phyloP scores from a whole-genome alignment of 2,888 invertebrate genomes.

The Pammene fasciana region DNA sequence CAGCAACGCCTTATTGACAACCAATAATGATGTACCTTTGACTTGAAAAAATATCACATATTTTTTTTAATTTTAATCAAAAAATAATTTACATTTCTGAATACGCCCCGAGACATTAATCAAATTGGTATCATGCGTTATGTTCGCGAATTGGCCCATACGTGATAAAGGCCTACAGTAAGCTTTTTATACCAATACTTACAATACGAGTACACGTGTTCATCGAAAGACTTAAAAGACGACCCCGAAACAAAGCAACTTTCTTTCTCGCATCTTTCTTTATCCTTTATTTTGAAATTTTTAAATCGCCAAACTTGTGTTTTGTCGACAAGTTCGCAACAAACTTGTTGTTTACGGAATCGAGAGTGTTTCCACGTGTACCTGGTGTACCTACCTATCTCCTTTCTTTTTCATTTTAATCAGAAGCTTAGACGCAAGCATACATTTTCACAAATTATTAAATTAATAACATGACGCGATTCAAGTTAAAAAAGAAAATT shows the following conservation, averaged over 20 bases:
- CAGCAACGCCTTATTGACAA: too few species aligned
- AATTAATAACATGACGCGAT: too few species aligned
- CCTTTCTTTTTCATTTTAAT: too few species aligned
- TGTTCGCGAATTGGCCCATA: neutral
- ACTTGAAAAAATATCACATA: too few species aligned
- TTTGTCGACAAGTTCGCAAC: neutral
- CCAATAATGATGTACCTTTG: too few species aligned
- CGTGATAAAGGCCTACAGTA: neutral
- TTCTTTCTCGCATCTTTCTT: slow-evolving; percentile 2
- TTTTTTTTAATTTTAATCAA: too few species aligned
- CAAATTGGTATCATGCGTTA: neutral
- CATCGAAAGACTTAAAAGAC: slow-evolving; percentile 1
- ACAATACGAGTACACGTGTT: neutral
- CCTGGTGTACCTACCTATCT: too few species aligned
- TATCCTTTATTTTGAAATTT: neutral
- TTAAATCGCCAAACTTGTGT: neutral
- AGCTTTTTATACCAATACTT: neutral
- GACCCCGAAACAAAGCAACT: neutral
- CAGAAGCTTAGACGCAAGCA: too few species aligned
- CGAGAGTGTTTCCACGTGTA: neutral
- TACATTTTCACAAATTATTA: too few species aligned
- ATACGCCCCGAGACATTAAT: neutral
- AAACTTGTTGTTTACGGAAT: neutral
- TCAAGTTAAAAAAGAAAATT: too few species aligned
- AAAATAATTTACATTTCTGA: neutral